These are phyloP conservation scores for Spodoptera picta DNA, from an alignment of 2,888 invertebrate genomes.

Conservation along the genomic window DNA sequence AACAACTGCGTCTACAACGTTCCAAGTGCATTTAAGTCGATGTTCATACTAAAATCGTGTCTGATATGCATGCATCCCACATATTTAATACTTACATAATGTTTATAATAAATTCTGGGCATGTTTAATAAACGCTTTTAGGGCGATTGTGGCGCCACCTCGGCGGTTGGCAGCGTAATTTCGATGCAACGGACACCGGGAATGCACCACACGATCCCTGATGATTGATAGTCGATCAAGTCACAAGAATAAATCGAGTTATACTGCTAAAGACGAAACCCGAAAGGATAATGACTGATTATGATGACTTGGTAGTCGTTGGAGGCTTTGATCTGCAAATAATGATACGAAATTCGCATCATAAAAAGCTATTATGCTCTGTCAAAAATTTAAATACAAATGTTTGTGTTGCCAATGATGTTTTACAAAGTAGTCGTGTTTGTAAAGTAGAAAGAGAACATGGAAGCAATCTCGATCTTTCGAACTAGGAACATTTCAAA, in stretches of 20 bases:
- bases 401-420: no score
- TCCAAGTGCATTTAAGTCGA: conserved; percentile 29
- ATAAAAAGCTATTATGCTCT: no score
- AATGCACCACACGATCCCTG: conserved; percentile 49
- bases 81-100: conserved; percentile 45
- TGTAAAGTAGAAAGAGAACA: no score
- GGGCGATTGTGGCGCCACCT: conserved; percentile 46
- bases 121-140: conserved; percentile 51
- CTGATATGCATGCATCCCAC: conserved; percentile 45
- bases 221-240: conserved; percentile 50
- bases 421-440: no score
- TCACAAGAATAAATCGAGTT: conserved; percentile 38
- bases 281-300: conserved; percentile 42
- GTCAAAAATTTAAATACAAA: no score
- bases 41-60: conserved; percentile 33
- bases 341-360: neutral
- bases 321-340: neutral
- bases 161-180: conserved; percentile 44
- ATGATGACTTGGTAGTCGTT: conserved; percentile 30
- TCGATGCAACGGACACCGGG: conserved; percentile 39
- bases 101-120: conserved; percentile 50
- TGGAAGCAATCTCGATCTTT: no score
- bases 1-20: conserved; percentile 12
- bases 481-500: no score
- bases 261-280: conserved; percentile 30